phyloP scores from a whole-genome alignment of 2,888 invertebrate genomes.

The Pasiphila rectangulata region DNA sequence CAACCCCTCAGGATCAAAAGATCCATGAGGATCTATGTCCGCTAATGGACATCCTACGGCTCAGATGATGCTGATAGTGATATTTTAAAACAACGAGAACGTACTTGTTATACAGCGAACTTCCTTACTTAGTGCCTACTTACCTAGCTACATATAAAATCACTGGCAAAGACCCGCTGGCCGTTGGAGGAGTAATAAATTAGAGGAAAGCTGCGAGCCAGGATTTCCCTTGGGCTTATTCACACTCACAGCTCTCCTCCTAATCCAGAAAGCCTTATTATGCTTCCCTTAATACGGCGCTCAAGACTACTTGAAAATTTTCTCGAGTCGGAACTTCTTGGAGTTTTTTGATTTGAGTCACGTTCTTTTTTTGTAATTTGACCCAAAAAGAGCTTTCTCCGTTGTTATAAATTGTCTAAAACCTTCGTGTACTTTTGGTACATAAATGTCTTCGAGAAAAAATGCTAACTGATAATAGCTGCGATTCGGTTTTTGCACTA shows the following conservation, averaged over 20 bases:
- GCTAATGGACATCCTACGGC: too few relatives aligned
- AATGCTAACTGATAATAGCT: too few relatives aligned
- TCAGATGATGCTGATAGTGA: too few relatives aligned
- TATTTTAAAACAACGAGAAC: too few relatives aligned
- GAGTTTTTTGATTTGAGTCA: slow-evolving; percentile 40
- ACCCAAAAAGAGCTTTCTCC: neutral
- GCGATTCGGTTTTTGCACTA: too few relatives aligned
- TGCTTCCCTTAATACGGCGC: slow-evolving; percentile 78
- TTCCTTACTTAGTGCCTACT: too few relatives aligned
- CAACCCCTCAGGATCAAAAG: too few relatives aligned
- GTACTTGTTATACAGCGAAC: too few relatives aligned
- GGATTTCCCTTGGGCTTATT: slow-evolving; percentile 81
- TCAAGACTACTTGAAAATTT: slow-evolving; percentile 80
- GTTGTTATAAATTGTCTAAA: too few relatives aligned
- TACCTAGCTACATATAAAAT: slow-evolving; percentile 2
- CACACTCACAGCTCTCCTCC: slow-evolving; percentile 78
- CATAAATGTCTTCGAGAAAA: too few relatives aligned
- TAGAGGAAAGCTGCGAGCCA: slow-evolving; percentile 78
- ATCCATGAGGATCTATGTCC: too few relatives aligned
- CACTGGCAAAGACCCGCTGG: slow-evolving; percentile 50
- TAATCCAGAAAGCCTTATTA: slow-evolving; percentile 81
- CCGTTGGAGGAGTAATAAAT: slow-evolving; percentile 77
- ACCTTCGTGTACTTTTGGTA: too few relatives aligned
- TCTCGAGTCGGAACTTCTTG: slow-evolving; percentile 53
- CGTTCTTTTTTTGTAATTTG: slow-evolving; percentile 11